phyloP scores from a whole-genome alignment of 2,797 vertebrate genomes.

The Hippocampus kuda region DNA sequence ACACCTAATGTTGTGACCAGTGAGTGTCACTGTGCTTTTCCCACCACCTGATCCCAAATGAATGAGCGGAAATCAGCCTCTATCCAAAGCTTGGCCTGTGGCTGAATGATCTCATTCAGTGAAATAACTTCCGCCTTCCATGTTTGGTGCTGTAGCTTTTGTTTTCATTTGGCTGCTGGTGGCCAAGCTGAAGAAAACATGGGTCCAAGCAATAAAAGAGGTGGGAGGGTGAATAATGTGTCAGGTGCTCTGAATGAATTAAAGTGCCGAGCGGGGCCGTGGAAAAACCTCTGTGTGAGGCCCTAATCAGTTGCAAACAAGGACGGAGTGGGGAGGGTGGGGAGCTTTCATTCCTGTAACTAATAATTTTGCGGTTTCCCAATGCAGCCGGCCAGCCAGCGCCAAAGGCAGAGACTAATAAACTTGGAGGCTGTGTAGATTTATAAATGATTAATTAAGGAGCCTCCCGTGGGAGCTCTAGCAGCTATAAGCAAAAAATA shows the following conservation, averaged over 20 bases:
- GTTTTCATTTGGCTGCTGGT: constrained; percentile 52
- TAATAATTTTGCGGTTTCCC: constrained; percentile 79
- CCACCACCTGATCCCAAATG: constrained; percentile 27
- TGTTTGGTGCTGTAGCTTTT: constrained; percentile 49
- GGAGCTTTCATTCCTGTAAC: constrained; percentile 73
- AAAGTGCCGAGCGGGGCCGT: constrained; percentile 58
- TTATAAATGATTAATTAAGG: constrained; percentile 84
- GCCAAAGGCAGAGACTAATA: constrained; percentile 77
- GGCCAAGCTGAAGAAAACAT: constrained; percentile 44
- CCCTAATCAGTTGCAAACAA: constrained; percentile 70
- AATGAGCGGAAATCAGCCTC: constrained; percentile 43
- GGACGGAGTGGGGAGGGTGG: constrained; percentile 41
- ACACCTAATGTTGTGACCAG: constrained; percentile 15
- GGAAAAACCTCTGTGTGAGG: constrained; percentile 69
- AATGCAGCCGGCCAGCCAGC: constrained; percentile 71
- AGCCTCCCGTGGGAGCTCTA: constrained; percentile 64
- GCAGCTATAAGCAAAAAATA: constrained; percentile 77
- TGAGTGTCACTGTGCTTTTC: constrained; percentile 35
- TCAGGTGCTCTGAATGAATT: constrained; percentile 66
- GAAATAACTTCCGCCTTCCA: constrained; percentile 44
- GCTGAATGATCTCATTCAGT: constrained; percentile 48
- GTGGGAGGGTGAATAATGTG: constrained; percentile 61
- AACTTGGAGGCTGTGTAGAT: constrained; percentile 78
- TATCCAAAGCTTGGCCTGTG: constrained; percentile 28
- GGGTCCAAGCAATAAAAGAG: constrained; percentile 56